phyloP scores from a whole-genome alignment of 2,797 vertebrate genomes.

The Cygnus olor region DNA sequence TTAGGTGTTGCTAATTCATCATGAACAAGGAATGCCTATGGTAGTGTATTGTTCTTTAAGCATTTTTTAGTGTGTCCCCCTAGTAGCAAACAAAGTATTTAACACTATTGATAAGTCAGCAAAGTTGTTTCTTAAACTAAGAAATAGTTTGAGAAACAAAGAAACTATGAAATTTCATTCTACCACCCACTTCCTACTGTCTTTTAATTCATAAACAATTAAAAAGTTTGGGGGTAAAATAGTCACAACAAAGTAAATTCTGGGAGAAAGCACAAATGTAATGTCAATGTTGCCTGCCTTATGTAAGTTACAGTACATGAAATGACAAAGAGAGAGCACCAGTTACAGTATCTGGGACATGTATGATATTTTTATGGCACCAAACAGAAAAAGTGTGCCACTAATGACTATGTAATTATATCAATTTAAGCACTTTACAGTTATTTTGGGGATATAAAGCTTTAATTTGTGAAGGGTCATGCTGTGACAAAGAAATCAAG shows the following conservation, averaged over 20 bases:
- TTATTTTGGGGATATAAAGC: not conserved
- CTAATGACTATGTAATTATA: not conserved
- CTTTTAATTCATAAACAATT: not conserved
- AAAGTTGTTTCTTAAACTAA: not conserved
- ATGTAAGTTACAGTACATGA: not conserved
- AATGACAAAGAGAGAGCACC: not conserved
- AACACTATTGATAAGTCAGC: not conserved
- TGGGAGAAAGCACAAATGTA: not conserved
- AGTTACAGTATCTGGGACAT: rapidly evolving
- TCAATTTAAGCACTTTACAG: not conserved
- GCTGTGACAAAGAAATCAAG: not conserved
- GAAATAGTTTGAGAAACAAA: no score
- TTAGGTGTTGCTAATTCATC: not conserved
- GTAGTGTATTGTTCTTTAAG: not conserved
- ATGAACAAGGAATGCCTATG: not conserved
- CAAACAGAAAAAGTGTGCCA: not conserved
- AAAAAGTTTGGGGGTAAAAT: not conserved
- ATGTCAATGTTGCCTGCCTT: not conserved
- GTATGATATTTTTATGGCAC: not conserved
- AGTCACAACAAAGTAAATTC: not conserved
- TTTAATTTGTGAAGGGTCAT: not conserved
- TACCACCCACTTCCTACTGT: not conserved
- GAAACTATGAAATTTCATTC: not conserved
- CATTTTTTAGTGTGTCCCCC: not conserved
- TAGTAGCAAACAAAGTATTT: not conserved